Base-by-base conservation (phyloP, 2,888 invertebrate species). In the Zaprionus lineosus region DNA sequence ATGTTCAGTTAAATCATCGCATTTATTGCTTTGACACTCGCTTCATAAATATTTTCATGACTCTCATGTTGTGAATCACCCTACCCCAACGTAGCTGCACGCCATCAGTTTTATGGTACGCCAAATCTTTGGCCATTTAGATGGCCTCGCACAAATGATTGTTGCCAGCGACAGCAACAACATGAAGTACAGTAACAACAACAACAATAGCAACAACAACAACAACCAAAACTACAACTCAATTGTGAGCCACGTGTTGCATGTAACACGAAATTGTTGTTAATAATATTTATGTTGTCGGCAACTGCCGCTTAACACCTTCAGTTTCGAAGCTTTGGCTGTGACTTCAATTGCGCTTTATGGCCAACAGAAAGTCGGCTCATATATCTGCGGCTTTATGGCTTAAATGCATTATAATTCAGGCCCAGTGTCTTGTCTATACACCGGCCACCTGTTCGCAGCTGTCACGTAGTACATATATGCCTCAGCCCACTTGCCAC, bases 261-360 rank as follows among this genome's bases (percentile, higher is more conserved):
- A 83, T 76, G 78, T 56, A 52, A 60, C 84, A 83, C 77, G 78
- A 57, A 83, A 71, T 63, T 71, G 83, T 65, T 73, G 78, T 76
- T 62, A 71, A 76, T 66, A 70, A 68, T 74, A 83, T 83, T 83
- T 74, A 83, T 83, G 81, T 67, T 74, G 36, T 39, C n/a, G 14
- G 59, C 44, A 24, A 24, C 31, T n/a, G 26, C 36, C 24, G 41
- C 37, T 75, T 52, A 59, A 64, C 71, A 71, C 68, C 53, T 59
- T 28, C 59, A 56, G 52, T 44, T 60, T 43, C 39, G 50, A 11
- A 55, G 37, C 34, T 15, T 5, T 11, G 2, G 16, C 31, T 36
- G 24, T 41, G 50, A 21, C 53, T 61, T 37, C 36, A 41, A 39
- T 18, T 47, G 62, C 48, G 53, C 46, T 63, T 69, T 65, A 60